Conservation (phyloP, 1,140 invertebrate genomes). For the Argopecten irradians region DNA sequence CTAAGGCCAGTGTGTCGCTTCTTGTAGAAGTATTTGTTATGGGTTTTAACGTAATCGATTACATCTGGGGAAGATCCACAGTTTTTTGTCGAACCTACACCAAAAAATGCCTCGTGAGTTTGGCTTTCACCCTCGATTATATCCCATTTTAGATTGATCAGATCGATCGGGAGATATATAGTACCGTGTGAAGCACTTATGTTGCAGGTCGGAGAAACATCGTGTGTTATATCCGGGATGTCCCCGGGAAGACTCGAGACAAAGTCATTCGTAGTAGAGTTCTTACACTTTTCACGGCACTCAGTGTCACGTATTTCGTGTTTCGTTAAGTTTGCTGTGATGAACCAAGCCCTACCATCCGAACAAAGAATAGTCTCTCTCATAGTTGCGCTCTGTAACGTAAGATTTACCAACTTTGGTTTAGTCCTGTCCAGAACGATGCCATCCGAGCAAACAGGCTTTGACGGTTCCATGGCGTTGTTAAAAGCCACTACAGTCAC, state of each 20-base stretch:
- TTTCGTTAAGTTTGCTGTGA: conserved; percentile 35
- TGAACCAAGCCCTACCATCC: conserved; percentile 27
- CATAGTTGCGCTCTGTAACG: conserved; percentile 37
- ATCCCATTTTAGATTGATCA: conserved; percentile 43
- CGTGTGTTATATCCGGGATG: background rate
- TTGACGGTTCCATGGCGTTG: conserved; percentile 57
- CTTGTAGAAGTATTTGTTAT: conserved; percentile 37
- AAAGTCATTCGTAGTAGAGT: background rate
- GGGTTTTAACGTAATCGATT: conserved; percentile 37
- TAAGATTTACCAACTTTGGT: conserved; percentile 40
- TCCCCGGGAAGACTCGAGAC: background rate
- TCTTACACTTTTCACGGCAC: conserved; percentile 29
- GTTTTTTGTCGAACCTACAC: conserved; percentile 31
- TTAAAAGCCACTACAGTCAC: conserved; percentile 54
- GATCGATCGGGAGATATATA: conserved; percentile 31
- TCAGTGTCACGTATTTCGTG: background rate
- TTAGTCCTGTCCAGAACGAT: conserved; percentile 45
- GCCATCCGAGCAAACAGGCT: conserved; percentile 56
- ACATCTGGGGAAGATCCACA: conserved; percentile 24
- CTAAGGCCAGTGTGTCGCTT: conserved; percentile 47
- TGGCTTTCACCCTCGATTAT: conserved; percentile 43
- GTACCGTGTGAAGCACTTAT: background rate
- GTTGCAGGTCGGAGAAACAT: background rate
- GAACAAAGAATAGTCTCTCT: conserved; percentile 40
- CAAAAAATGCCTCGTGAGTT: conserved; percentile 44